These are phyloP conservation scores for Ophion ventricosus DNA, from an alignment of 2,888 invertebrate genomes.

Conservation along the genomic window DNA sequence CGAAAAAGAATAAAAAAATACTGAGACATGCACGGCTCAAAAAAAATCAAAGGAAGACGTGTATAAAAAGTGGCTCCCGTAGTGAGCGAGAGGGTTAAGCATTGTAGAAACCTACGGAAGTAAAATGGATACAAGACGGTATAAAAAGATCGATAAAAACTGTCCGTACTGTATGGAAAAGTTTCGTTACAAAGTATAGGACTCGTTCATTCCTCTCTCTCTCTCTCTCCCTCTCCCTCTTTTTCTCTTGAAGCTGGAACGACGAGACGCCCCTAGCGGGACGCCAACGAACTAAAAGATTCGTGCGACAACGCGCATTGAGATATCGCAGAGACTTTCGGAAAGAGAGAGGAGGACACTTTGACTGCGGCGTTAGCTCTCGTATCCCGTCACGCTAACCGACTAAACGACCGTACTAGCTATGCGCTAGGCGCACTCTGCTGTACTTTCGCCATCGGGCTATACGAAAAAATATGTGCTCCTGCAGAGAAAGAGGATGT, in stretches of 20 bases:
- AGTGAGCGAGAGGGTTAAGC: constrained; percentile 27
- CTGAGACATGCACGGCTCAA: constrained; percentile 6
- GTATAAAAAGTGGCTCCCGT: constrained; percentile 16
- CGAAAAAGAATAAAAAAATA: background rate
- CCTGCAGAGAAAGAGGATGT: background rate
- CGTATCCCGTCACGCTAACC: constrained; percentile 34
- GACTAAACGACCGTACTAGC: constrained; percentile 47
- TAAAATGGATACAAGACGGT: constrained; percentile 8
- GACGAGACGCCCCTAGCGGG: constrained; percentile 31
- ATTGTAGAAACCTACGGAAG: background rate
- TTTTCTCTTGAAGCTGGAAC: constrained; percentile 1
- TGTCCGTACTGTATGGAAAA: constrained; percentile 28
- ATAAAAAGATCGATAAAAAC: constrained; percentile 11
- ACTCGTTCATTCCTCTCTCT: constrained; percentile 35
- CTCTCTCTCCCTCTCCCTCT: too few relatives aligned
- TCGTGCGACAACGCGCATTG: constrained; percentile 51
- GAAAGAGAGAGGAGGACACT: constrained; percentile 44
- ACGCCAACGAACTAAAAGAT: constrained; percentile 44
- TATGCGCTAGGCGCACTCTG: background rate
- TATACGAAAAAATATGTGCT: constrained; percentile 52
- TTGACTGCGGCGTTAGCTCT: constrained; percentile 15
- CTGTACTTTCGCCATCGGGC: constrained; percentile 27
- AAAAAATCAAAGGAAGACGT: constrained; percentile 32
- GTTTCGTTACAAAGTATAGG: constrained; percentile 50
- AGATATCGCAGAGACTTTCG: constrained; percentile 53